Evolutionary conservation across 2,888 invertebrate species (phyloP).

Genomic region (Monopis laevigella): DNA sequence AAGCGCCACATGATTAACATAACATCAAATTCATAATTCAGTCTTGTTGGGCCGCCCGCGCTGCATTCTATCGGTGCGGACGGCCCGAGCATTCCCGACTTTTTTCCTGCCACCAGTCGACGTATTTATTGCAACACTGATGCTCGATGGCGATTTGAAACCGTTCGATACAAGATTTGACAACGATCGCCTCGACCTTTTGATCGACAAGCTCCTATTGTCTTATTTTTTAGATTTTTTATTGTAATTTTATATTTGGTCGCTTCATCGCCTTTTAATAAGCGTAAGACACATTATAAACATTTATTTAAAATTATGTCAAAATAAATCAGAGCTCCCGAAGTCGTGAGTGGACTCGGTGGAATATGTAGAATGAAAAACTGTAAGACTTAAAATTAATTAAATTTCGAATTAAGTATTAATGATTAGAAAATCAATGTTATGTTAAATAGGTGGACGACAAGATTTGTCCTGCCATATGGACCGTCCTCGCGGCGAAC

Average conservation of each 20-base stretch:
- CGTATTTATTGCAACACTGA: slow-evolving; percentile 58
- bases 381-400: too few species aligned
- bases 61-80: slow-evolving; percentile 16
- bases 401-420: too few species aligned
- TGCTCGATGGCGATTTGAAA: slow-evolving; percentile 29
- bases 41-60: slow-evolving; percentile 1
- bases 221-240: slow-evolving; percentile 30
- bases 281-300: too few species aligned
- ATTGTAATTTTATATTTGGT: slow-evolving; percentile 35
- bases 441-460: too few species aligned
- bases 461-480: too few species aligned
- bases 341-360: too few species aligned
- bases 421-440: too few species aligned
- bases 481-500: background rate
- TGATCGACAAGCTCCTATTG: slow-evolving; percentile 47
- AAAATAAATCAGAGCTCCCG: too few species aligned
- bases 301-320: too few species aligned
- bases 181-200: slow-evolving; percentile 42
- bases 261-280: slow-evolving; percentile 27
- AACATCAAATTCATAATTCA: slow-evolving; percentile 10
- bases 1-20: slow-evolving; percentile 9
- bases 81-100: slow-evolving; percentile 42
- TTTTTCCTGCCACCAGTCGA: slow-evolving; percentile 44
- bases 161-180: slow-evolving; percentile 45
- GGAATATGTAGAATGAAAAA: too few species aligned